A percentile compares a stretch with the other conserved stretches of the same genome.
Evolutionary conservation across 2,797 vertebrate genomes (phyloP).

Genomic region (Mastacembelus armatus): DNA sequence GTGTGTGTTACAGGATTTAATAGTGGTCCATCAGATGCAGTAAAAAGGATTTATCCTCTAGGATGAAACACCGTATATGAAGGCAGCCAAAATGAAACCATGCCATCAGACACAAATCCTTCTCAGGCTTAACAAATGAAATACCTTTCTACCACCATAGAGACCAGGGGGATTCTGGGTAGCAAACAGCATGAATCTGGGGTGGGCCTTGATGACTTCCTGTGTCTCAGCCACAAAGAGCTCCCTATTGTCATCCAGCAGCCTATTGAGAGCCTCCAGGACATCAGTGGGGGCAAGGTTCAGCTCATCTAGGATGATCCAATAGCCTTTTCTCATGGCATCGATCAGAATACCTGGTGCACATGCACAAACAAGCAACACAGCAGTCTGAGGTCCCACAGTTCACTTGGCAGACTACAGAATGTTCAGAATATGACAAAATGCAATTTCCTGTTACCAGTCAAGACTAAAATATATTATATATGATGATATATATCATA

Average conservation of each 20-base stretch:
- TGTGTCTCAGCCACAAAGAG: constrained; percentile 96
- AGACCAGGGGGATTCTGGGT: constrained; percentile 98
- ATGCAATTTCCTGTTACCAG: no score
- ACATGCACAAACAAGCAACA: background rate
- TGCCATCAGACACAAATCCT: background rate
- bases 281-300: constrained; percentile 98
- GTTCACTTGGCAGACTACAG: no score
- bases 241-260: constrained; percentile 97
- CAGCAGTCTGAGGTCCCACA: background rate
- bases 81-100: background rate
- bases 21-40: no score
- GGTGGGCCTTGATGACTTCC: constrained; percentile 95
- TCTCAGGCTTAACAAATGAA: background rate
- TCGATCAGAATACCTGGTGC: constrained; percentile 92
- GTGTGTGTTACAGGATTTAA: no score
- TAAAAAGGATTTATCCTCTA: no score
- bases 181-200: constrained; percentile 96
- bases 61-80: no score
- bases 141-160: constrained; percentile 97
- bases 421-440: no score
- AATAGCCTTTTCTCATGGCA: constrained; percentile 97
- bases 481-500: no score
- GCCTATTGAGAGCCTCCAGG: constrained; percentile 94
- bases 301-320: constrained; percentile 97
- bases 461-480: no score